phyloP scores from a whole-genome alignment of 2,797 vertebrate genomes.

The Streptopelia turtur region DNA sequence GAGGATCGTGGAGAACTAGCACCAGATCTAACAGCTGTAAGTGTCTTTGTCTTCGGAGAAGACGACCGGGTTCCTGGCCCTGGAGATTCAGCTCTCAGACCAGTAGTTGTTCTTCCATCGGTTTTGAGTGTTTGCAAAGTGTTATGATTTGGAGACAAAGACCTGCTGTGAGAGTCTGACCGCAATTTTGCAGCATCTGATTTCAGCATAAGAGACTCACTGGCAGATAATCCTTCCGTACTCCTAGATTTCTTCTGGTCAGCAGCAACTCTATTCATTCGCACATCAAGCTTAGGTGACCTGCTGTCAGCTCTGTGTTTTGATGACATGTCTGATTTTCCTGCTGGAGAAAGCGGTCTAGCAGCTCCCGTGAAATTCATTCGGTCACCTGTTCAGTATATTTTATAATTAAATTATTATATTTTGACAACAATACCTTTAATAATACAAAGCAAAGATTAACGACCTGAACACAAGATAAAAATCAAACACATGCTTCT shows the following conservation, averaged over 20 bases:
- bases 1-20: slow-evolving; percentile 87
- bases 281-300: slow-evolving; percentile 88
- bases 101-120: slow-evolving; percentile 86
- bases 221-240: slow-evolving; percentile 88
- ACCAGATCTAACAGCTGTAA: slow-evolving; percentile 85
- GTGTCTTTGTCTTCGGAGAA: slow-evolving; percentile 93
- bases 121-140: slow-evolving; percentile 95
- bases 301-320: slow-evolving; percentile 91
- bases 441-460: not conserved
- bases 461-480: not conserved
- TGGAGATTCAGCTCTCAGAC: slow-evolving; percentile 91
- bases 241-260: slow-evolving; percentile 89
- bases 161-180: slow-evolving; percentile 96
- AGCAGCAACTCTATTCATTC: slow-evolving; percentile 81
- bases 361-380: slow-evolving; percentile 85
- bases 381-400: slow-evolving; percentile 88
- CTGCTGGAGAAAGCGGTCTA: slow-evolving; percentile 85
- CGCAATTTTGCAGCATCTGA: slow-evolving; percentile 94
- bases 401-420: slow-evolving; percentile 65
- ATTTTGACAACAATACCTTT: not conserved
- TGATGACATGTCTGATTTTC: slow-evolving; percentile 80
- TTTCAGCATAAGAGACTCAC: slow-evolving; percentile 92
- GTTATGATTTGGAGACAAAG: slow-evolving; percentile 97
- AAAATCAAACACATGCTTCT: not conserved
- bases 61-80: slow-evolving; percentile 91